These are phyloP conservation scores for Leptocoma aspasia DNA, from an alignment of 2,113 vertebrate genomes.

Conservation along the genomic window DNA sequence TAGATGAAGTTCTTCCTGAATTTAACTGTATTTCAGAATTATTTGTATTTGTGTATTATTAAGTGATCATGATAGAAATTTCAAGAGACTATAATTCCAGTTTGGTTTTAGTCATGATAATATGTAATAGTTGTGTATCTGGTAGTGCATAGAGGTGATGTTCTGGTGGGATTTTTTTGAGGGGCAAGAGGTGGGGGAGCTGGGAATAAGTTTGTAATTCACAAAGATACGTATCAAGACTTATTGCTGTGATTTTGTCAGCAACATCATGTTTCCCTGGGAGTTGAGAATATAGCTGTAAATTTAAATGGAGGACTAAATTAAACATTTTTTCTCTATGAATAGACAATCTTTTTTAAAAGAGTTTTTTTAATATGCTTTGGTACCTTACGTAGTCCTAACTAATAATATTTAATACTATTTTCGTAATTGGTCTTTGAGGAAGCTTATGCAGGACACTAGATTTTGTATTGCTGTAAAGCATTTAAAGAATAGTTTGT, in stretches of 20 bases:
- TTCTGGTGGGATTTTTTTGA: not conserved
- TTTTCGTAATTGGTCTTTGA: not conserved
- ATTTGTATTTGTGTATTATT: not conserved
- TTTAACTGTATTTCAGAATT: not conserved
- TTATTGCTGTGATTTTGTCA: not conserved
- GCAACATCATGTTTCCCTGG: not conserved
- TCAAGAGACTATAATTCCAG: not conserved
- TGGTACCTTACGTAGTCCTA: not conserved
- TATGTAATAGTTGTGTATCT: not conserved
- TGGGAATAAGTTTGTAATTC: not conserved
- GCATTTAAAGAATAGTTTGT: not conserved
- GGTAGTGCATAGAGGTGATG: not conserved
- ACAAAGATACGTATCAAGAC: not conserved
- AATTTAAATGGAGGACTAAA: not conserved
- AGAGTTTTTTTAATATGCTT: not conserved
- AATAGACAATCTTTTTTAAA: not conserved
- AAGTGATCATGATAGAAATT: not conserved
- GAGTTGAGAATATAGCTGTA: not conserved
- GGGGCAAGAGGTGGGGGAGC: rapidly evolving
- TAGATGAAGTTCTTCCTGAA: not conserved
- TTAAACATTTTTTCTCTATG: not conserved
- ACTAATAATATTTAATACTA: not conserved
- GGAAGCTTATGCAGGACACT: not conserved
- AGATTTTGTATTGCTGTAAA: not conserved
- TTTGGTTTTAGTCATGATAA: not conserved